These are phyloP conservation scores for Australoheros scitulus DNA, from an alignment of 2,113 vertebrate species.

Conservation along the genomic window DNA sequence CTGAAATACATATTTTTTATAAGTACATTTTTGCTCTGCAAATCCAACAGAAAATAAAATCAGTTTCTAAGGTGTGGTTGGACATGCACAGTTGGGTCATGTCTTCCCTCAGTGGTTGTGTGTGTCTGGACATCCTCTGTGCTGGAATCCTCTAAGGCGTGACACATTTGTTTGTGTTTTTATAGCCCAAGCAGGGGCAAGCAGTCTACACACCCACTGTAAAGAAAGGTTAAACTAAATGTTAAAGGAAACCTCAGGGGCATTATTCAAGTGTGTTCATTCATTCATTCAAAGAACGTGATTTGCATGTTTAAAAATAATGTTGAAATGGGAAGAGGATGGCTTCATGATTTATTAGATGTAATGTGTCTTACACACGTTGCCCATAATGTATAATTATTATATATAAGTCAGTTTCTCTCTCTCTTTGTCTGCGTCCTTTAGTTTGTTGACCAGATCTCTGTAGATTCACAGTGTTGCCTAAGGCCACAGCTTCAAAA, in stretches of 20 bases:
- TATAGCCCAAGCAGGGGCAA: neutral
- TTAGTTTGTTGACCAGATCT: neutral
- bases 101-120: neutral
- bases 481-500: constrained; percentile 3
- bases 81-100: neutral
- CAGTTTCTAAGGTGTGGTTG: neutral
- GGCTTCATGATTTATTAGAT: neutral
- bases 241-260: constrained; percentile 26
- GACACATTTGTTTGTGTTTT: constrained; percentile 25
- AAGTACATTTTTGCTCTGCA: neutral
- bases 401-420: neutral
- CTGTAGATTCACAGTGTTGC: constrained; percentile 56
- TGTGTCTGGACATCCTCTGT: neutral
- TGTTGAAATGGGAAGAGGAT: neutral
- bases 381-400: neutral
- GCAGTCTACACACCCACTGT: constrained; percentile 5
- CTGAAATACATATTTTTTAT: neutral
- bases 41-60: neutral
- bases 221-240: constrained; percentile 49
- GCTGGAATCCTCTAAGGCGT: neutral
- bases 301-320: neutral
- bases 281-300: neutral
- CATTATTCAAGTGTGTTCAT: neutral
- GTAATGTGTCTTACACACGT: neutral
- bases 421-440: neutral